These are phyloP conservation scores for Ryuthela nishihirai DNA, from an alignment of 2,888 invertebrate species.

Conservation along the genomic window DNA sequence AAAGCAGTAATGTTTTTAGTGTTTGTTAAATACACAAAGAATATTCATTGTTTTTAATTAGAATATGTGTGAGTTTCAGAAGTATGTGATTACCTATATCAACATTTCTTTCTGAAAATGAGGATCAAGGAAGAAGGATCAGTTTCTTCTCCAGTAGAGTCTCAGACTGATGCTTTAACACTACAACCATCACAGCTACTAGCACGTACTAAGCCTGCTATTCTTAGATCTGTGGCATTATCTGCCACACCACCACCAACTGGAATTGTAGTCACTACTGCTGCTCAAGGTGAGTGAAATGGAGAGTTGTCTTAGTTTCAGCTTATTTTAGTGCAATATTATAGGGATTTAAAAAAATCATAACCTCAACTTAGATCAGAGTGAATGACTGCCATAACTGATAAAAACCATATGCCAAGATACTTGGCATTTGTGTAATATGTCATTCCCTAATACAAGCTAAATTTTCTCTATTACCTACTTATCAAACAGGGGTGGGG, in stretches of 20 bases:
- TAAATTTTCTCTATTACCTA: too few species aligned
- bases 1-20: too few species aligned
- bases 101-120: conserved; percentile 46
- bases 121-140: conserved; percentile 41
- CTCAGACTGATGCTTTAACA: conserved; percentile 5
- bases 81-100: conserved; percentile 46
- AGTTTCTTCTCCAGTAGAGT: conserved; percentile 1
- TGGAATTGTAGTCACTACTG: conserved; percentile 18
- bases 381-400: too few species aligned
- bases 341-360: too few species aligned
- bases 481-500: too few species aligned
- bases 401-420: too few species aligned
- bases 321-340: too few species aligned
- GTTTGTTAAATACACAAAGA: neutral
- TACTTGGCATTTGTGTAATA: too few species aligned
- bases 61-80: conserved; percentile 42
- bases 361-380: too few species aligned
- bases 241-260: conserved; percentile 12
- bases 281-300: conserved; percentile 22
- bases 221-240: conserved; percentile 18
- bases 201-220: conserved; percentile 23
- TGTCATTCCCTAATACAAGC: too few species aligned
- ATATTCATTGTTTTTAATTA: neutral
- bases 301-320: too few species aligned
- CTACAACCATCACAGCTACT: conserved; percentile 12